These are phyloP conservation scores for Cheilosia variabilis DNA, from an alignment of 2,888 invertebrate species.

Conservation along the genomic window DNA sequence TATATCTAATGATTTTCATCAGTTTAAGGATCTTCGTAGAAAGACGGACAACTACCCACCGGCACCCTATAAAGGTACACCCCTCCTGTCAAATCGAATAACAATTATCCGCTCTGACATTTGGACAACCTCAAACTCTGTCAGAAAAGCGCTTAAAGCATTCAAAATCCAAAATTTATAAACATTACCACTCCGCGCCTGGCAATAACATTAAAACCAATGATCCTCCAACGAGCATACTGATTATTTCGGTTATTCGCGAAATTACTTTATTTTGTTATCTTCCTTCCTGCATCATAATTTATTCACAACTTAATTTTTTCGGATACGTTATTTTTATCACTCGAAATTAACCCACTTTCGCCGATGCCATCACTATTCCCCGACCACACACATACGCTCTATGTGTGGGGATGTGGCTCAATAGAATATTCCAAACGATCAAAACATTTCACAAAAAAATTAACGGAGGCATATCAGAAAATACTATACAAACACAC, in stretches of 20 bases:
- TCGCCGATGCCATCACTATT: conserved; percentile 33
- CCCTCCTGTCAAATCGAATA: not conserved
- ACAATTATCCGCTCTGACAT: not conserved
- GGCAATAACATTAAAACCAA: conserved; percentile 62
- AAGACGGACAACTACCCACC: no score
- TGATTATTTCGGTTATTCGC: conserved; percentile 56
- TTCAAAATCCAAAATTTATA: conserved; percentile 50
- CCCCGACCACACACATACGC: conserved; percentile 33
- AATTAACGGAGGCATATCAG: conserved; percentile 28
- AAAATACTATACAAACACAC: conserved; percentile 3
- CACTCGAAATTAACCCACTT: conserved; percentile 61
- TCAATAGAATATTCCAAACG: conserved; percentile 65
- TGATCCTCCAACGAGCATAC: conserved; percentile 33
- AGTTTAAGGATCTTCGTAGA: no score
- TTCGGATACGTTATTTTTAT: conserved; percentile 66
- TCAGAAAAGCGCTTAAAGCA: not conserved
- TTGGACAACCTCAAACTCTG: not conserved
- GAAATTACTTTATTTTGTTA: conserved; percentile 35
- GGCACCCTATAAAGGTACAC: not conserved
- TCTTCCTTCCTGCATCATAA: conserved; percentile 23
- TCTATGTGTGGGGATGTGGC: conserved; percentile 37
- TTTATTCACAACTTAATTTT: conserved; percentile 70
- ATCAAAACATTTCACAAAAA: conserved; percentile 63
- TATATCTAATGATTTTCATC: no score
- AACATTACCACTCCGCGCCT: conserved; percentile 21